Evolutionary conservation across 2,888 invertebrate genomes (phyloP).

Genomic region (Rhyacophila evoluta): DNA sequence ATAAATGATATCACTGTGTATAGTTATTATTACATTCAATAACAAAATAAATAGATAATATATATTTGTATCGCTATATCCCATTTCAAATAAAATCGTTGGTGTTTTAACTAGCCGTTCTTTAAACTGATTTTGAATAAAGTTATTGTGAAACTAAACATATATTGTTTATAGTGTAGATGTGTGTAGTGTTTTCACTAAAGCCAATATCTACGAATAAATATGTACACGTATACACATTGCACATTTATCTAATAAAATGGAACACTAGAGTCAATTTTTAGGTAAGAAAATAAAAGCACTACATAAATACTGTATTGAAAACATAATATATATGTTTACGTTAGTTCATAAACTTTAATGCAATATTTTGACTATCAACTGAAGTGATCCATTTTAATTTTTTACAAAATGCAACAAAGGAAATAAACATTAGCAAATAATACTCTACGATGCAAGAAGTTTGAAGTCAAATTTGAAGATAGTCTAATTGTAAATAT

Average conservation of each 20-base stretch:
- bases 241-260: background rate
- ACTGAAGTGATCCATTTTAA: background rate
- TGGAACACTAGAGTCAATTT: background rate
- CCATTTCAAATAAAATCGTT: no score
- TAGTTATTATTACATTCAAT: no score
- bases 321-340: no score
- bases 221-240: background rate
- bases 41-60: no score
- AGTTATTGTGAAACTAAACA: no score
- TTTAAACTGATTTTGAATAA: no score
- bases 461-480: background rate
- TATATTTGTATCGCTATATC: no score
- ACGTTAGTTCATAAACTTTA: no score
- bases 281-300: no score
- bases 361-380: no score
- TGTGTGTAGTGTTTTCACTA: background rate
- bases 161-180: background rate
- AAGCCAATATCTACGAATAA: conserved; percentile 10
- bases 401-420: background rate
- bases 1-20: no score
- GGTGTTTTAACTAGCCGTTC: no score
- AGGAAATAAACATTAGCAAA: background rate
- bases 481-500: background rate
- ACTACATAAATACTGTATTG: background rate
- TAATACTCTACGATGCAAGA: conserved; percentile 6